Evolutionary conservation across 1,140 invertebrate genomes (phyloP), one percentile per base, ranked within the genome.

Genomic region (Brachionus calyciflorus): DNA sequence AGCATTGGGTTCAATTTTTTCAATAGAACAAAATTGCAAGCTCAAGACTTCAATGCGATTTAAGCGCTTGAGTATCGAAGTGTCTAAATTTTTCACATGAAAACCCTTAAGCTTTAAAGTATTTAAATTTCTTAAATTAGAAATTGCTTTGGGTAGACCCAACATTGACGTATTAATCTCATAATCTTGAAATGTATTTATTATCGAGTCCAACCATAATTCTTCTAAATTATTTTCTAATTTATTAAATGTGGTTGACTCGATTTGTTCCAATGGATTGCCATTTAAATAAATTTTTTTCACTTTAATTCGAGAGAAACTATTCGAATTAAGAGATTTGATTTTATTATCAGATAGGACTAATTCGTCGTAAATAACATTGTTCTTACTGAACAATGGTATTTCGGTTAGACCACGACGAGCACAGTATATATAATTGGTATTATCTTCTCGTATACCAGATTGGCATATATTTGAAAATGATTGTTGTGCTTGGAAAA

Each of bases 331-430:
- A 0, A 77, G 19, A n/a, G 24, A 24, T 63, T 28, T 24, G 33
- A 77, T 77, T 48, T 51, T 51, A 46, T 77, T 77, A 41, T 77
- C 76, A 24, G 49, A 55, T 14, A 77, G 49, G 41, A 77, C 76
- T n/a, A 77, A 28, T 68, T 77, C 76, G 21, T 77, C 76, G 17
- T 77, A 77, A 9, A 77, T 26, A 9, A 60, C 55, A 28, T 65
- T 60, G n/a, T 48, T 60, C 46, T 48, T 49, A 44, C 28, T 63
- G 10, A 77, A 68, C 37, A 40, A 40, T 24, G 76, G 76, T 7
- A 77, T 30, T 63, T 77, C 26, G 28, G 1, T 60, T 17, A 77
- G 33, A 55, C 49, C 49, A 30, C 55, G 49, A 19, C 57, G 55
- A 48, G 53, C 53, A 40, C 76, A 77, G 24, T 77, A 60, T 12